phyloP scores from a whole-genome alignment of 2,888 invertebrate genomes.

The Prosopocoilus inquinatus region DNA sequence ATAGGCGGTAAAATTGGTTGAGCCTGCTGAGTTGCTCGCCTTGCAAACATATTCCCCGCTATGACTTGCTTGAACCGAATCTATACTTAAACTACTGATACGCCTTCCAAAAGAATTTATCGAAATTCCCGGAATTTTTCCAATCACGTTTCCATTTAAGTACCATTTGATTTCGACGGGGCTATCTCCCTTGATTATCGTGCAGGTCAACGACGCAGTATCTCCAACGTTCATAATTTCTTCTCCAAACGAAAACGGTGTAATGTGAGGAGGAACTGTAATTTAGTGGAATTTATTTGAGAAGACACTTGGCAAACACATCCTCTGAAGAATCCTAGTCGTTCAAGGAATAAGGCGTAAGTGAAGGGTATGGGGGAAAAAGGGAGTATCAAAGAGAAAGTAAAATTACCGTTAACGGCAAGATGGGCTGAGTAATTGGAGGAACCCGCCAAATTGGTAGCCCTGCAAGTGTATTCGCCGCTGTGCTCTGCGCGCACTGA shows the following conservation, averaged over 20 bases:
- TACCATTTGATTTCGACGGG: conserved; percentile 74
- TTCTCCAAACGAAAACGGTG: conserved; percentile 50
- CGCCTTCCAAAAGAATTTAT: conserved; percentile 51
- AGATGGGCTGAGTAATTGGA: conserved; percentile 48
- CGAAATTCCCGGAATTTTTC: conserved; percentile 42
- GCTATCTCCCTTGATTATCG: conserved; percentile 70
- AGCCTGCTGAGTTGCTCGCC: conserved; percentile 71
- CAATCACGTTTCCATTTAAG: conserved; percentile 20
- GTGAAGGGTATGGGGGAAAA: too few relatives aligned
- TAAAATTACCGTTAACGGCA: conserved; percentile 31
- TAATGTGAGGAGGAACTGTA: conserved; percentile 45
- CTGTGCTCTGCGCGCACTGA: conserved; percentile 69
- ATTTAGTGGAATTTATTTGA: background rate
- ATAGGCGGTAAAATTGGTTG: conserved; percentile 63
- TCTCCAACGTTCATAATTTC: conserved; percentile 69
- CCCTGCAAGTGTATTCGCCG: conserved; percentile 71
- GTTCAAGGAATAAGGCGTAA: too few relatives aligned
- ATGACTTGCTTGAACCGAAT: conserved; percentile 68
- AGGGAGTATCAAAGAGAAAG: too few relatives aligned
- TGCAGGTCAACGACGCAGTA: conserved; percentile 65
- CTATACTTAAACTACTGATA: conserved; percentile 67
- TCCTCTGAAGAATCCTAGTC: background rate
- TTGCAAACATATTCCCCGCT: conserved; percentile 76
- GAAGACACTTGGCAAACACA: background rate
- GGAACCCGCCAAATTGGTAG: conserved; percentile 66